Evolutionary conservation across 2,888 invertebrate genomes (phyloP), one percentile per base, ranked within the genome.

Genomic region (Amblyjoppa fuscipennis): DNA sequence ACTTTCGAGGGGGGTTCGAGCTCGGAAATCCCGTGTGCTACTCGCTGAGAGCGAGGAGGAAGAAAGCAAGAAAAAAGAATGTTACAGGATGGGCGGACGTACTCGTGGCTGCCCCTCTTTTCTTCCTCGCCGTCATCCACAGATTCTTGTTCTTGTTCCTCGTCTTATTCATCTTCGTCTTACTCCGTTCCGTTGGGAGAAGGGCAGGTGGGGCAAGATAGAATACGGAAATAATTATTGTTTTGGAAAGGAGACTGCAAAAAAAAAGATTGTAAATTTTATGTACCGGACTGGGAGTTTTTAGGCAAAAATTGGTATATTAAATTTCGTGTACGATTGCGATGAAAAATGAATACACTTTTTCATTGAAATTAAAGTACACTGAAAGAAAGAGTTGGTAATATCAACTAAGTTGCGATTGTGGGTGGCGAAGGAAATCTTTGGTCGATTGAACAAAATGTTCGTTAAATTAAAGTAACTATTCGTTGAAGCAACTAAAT

Each of bases 1-100:
- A 95, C 95, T 95, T 95, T 93, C 56, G 77, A 53, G 77, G 76
- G 68, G 45, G 78, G 74, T 73, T 70, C 79, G 28, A 59, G 59
- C 28, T 34, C 69, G 70, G 28, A 28, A n/a, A 59, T 59, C 61
- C 16, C 61, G 28, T 34, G 61, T 64, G 31, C 61, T 16, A 64
- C 61, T 78, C 69, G 75, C 83, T 79, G 20, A 66, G 64, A 81
- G 51, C 49, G 81, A 51, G 71, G 45, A 69, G 73, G 64, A 73
- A 68, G 69, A 51, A 64, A 66, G 76, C 68, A 77, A 64, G 83
- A 83, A 74, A 70, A 69, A 34, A 53, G 20, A 45, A 75, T 38
- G 61, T 71, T 82, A 73, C 76, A 77, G 80, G 38, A 77, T 85
- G 86, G 86, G 77, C 89, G 85, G 85, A 85, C 69, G 64, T 84